Percentiles rank a stretch among this genome's conserved stretches.
phyloP scores from a whole-genome alignment of 1,140 invertebrate species.

The Heterodera carotae region DNA sequence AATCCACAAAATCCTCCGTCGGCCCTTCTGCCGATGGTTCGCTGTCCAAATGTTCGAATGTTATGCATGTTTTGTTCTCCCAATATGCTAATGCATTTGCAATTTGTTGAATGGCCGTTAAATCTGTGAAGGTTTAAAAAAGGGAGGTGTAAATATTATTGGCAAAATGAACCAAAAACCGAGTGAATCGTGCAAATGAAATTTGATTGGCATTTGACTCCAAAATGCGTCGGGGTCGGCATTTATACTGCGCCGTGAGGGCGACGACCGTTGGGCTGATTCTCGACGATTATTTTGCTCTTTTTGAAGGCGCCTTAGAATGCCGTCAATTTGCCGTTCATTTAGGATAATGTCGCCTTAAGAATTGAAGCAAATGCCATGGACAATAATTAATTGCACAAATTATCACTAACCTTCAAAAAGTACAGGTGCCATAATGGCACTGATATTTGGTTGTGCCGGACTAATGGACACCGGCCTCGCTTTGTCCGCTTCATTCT shows the following conservation, averaged over 20 bases:
- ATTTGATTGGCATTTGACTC: conserved; percentile 55
- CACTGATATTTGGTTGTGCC: conserved; percentile 32
- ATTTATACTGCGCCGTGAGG: conserved; percentile 43
- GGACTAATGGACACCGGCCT: conserved; percentile 35
- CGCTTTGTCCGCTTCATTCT: conserved; percentile 38
- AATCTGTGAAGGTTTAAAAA: conserved; percentile 43
- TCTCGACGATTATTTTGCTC: conserved; percentile 20
- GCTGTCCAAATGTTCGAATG: conserved; percentile 52
- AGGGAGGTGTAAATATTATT: conserved; percentile 23
- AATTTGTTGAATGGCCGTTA: conserved; percentile 59
- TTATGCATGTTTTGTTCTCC: conserved; percentile 59
- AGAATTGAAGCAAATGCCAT: conserved; percentile 23
- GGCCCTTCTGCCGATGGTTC: conserved; percentile 48
- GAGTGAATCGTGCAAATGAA: conserved; percentile 60
- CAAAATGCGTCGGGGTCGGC: conserved; percentile 58
- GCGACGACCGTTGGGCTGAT: neutral
- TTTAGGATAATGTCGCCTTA: conserved; percentile 61
- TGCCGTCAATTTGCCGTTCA: conserved; percentile 51
- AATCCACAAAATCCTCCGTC: conserved; percentile 59
- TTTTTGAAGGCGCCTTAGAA: conserved; percentile 45
- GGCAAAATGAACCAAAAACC: conserved; percentile 34
- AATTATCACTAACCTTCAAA: conserved; percentile 50
- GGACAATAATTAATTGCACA: neutral
- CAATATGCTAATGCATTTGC: conserved; percentile 59
- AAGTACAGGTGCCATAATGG: conserved; percentile 44